Percentiles rank a stretch among this genome's conserved stretches.
These are phyloP conservation scores for Numenius arquata DNA, from an alignment of 2,113 vertebrate genomes.

Conservation along the genomic window DNA sequence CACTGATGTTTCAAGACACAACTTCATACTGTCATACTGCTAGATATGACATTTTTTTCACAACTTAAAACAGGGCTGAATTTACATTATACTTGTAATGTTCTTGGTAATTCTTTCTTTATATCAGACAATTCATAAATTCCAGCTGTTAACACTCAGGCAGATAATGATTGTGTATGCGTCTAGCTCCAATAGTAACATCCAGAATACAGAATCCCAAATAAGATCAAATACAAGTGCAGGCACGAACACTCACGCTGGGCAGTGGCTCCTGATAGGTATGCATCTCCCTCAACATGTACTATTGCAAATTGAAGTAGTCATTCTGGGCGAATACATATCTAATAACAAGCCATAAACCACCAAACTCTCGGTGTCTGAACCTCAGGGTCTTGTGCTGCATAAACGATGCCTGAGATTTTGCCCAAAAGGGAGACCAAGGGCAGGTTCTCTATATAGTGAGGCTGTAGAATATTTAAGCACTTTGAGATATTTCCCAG, in stretches of 20 bases:
- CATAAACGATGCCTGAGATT: conserved; percentile 9
- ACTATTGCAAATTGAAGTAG: background rate
- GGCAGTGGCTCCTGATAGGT: background rate
- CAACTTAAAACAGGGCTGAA: background rate
- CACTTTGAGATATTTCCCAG: background rate
- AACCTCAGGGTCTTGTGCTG: background rate
- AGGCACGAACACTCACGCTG: background rate
- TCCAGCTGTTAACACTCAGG: background rate
- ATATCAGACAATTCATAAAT: background rate
- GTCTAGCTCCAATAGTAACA: background rate
- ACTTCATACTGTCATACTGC: background rate
- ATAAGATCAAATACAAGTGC: background rate
- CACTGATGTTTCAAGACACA: background rate
- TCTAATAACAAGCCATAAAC: background rate
- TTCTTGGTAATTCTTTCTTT: background rate
- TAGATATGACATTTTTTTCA: background rate
- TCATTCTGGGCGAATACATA: conserved; percentile 9
- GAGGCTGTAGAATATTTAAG: background rate
- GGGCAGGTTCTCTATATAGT: background rate
- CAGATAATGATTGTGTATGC: background rate
- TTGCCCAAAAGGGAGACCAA: background rate
- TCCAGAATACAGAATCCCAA: background rate
- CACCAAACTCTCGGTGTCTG: background rate
- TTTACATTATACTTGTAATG: background rate
- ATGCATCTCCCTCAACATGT: background rate